Base-by-base conservation (phyloP, 2,113 vertebrate genomes). In the Oophaga pumilio region DNA sequence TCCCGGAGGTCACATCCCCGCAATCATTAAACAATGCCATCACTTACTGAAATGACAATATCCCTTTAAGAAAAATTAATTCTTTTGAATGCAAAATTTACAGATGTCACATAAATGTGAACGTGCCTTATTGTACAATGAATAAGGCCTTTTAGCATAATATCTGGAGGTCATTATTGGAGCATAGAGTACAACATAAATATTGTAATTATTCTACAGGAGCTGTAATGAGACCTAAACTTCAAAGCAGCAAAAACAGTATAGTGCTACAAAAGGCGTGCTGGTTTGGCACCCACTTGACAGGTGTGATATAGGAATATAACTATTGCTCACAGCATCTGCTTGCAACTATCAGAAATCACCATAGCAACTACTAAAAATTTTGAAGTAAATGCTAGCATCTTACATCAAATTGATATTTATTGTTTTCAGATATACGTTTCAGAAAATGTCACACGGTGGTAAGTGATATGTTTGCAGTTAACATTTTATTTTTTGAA, bases 261-360 rank as follows among this genome's bases (percentile, higher is more conserved):
- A 50, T 57, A 74, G 68, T 66, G 60, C 82, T 53, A 83, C 69
- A 66, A 87, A 82, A 87, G 60, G 43, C 86, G 76, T 87, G 86
- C 86, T 88, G 86, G 69, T 28, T 83, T 88, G 80, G 86, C 79
- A 83, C 69, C 71, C 86, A 82, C 86, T 88, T 88, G 86, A 88
- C 86, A 88, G 80, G 80, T 88, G 76, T 88, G 80, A 88, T 82
- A 50, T 88, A 88, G 80, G 80, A 66, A 83, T 87, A 71, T 76
- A 82, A 76, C 86, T 83, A 83, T 59, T 88, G 69, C 86, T 83
- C 86, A 83, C 80, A 83, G 86, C 86, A 88, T 82, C 80, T 83
- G 71, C 69, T 88, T 83, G 86, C 69, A 88, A 76, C 59, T 66
- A 56, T 83, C 69, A 83, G 69, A 88, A 76, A 88, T 88, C 86